Percentiles rank a stretch among this genome's conserved stretches.
These are phyloP conservation scores for Drosophila kambysellisi DNA, from an alignment of 2,888 invertebrate genomes.

Conservation along the genomic window DNA sequence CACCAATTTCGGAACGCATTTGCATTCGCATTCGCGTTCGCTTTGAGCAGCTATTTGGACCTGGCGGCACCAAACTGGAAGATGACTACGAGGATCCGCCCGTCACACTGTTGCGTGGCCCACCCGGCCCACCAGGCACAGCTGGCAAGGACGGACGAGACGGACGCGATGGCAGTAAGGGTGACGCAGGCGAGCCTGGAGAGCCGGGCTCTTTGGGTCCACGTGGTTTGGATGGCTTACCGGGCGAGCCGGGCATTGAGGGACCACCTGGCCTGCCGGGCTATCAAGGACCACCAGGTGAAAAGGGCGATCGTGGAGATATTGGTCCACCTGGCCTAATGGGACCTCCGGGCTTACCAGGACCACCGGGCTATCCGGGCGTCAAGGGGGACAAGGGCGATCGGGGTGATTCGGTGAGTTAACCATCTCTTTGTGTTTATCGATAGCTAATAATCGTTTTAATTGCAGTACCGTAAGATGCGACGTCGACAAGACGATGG, in stretches of 20 bases:
- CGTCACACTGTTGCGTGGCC: slow-evolving; percentile 87
- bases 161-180: slow-evolving; percentile 86
- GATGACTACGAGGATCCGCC: slow-evolving; percentile 85
- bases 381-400: slow-evolving; percentile 96
- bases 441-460: slow-evolving; percentile 35
- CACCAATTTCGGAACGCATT: slow-evolving; percentile 26
- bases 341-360: slow-evolving; percentile 95
- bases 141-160: slow-evolving; percentile 84
- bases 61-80: slow-evolving; percentile 84
- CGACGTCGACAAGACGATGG: slow-evolving; percentile 85
- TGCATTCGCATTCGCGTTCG: slow-evolving; percentile 28
- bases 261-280: slow-evolving; percentile 93
- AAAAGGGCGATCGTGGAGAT: slow-evolving; percentile 92
- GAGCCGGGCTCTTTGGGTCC: slow-evolving; percentile 91
- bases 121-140: slow-evolving; percentile 88
- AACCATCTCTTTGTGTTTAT: not conserved
- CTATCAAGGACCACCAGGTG: slow-evolving; percentile 93
- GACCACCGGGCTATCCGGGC: slow-evolving; percentile 94
- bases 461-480: slow-evolving; percentile 85
- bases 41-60: slow-evolving; percentile 83
- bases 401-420: slow-evolving; percentile 96
- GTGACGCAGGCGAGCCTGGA: slow-evolving; percentile 90
- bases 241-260: slow-evolving; percentile 93
- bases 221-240: slow-evolving; percentile 90
- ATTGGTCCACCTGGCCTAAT: slow-evolving; percentile 97